Evolutionary conservation across 2,888 invertebrate species (phyloP), one percentile per base, ranked within the genome.

Genomic region (Brachynemurus nebulosus): DNA sequence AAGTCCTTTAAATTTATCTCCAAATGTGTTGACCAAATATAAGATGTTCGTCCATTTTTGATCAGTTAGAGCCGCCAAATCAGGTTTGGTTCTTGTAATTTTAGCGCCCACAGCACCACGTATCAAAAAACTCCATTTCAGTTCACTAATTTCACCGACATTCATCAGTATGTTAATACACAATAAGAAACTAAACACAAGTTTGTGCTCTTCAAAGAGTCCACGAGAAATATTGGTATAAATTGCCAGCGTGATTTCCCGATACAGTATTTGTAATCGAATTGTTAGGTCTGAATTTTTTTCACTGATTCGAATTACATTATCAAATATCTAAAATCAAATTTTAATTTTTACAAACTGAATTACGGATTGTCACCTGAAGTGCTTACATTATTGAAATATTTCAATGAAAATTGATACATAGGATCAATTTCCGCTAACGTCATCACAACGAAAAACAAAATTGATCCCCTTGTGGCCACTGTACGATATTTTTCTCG

Each of bases 321-420:
- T 71, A 55, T 81, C 84, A 57, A 92, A 85, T 2, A 92, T 76
- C 78, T 86, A 58, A 8, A 59, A 57, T 42, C n/a, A 37, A 18
- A n/a, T 11, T 37, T 20, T 11, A 30, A n/a, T 14, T 27, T 6
- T 27, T 27, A 27, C 3, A 27, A 27, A 27, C 5, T 27, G 11
- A 23, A 7, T 7, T 23, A 23, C 9, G 9, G 23, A 23, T 23
- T 9, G 49, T 49, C 45, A 45, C 51, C 9, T 7, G 45, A 18
- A 27, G n/a, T 14, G 36, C 39, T 55, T 58, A 72, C 74, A 62
- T 77, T 76, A 51, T 76, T 86, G 59, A 92, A 93, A 68, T 91
- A 92, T 55, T 86, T 89, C 27, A 93, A 68, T 0, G 91, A 92
- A 65, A 85, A 93, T 65, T 95, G 93, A 64, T 95, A 95, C 93